phyloP scores from a whole-genome alignment of 2,888 invertebrate species.

The Habroteleia sp. region DNA sequence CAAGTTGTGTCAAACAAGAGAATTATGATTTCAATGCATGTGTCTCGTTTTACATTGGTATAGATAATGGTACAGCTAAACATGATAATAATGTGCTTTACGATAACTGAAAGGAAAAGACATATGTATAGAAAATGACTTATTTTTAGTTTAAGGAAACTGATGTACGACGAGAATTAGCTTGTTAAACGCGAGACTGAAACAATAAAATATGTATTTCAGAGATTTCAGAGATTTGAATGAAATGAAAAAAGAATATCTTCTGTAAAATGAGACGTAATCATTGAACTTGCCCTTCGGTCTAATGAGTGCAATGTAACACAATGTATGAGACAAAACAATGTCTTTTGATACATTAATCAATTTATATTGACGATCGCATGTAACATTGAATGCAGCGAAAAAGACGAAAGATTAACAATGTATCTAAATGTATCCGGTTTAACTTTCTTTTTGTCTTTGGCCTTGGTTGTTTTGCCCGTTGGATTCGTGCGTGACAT shows the following conservation, averaged over 20 bases:
- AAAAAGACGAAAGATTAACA: constrained; percentile 22
- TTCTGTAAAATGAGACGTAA: constrained; percentile 8
- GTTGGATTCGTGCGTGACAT: constrained; percentile 31
- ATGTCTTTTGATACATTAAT: constrained; percentile 35
- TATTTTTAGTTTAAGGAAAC: too few species aligned
- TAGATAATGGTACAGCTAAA: too few species aligned
- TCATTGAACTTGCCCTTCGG: constrained; percentile 38
- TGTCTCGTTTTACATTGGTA: too few species aligned
- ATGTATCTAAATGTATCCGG: constrained; percentile 15
- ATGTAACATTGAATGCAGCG: constrained; percentile 18
- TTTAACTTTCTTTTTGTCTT: background rate
- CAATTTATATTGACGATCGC: constrained; percentile 42
- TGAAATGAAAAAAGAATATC: too few species aligned
- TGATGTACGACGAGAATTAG: too few species aligned
- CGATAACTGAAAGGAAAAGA: too few species aligned
- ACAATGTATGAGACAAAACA: constrained; percentile 19
- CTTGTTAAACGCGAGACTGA: too few species aligned
- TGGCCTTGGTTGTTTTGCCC: background rate
- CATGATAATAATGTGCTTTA: too few species aligned
- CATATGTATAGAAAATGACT: too few species aligned
- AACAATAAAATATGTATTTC: too few species aligned
- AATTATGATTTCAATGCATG: constrained; percentile 2
- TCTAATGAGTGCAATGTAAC: constrained; percentile 38
- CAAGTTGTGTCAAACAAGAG: constrained; percentile 1
- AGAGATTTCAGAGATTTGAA: too few species aligned